phyloP scores from a whole-genome alignment of 2,113 vertebrate species.

The Calyptommatus sinebrachiatus region DNA sequence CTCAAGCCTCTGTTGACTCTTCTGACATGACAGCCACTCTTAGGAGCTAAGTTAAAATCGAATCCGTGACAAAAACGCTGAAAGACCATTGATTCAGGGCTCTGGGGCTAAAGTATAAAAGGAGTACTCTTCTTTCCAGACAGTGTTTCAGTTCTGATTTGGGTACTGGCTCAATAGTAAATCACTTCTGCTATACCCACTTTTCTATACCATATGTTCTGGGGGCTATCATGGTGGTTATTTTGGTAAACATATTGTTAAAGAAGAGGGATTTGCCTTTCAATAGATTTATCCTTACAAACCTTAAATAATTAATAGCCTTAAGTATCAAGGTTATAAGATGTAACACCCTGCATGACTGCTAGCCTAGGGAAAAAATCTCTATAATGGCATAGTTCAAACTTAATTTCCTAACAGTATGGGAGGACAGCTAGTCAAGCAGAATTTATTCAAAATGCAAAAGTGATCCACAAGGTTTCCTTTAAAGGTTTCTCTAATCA shows the following conservation, averaged over 20 bases:
- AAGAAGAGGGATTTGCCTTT: constrained; percentile 19
- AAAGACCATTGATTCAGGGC: no score
- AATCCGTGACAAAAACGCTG: no score
- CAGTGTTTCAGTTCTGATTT: no score
- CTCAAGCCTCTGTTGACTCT: no score
- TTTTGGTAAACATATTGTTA: constrained; percentile 21
- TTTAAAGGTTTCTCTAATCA: constrained; percentile 36
- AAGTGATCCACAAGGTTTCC: constrained; percentile 44
- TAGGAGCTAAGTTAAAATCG: no score
- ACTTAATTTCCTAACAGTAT: constrained; percentile 24
- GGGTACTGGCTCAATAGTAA: no score
- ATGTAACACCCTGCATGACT: background rate
- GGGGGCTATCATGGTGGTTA: background rate
- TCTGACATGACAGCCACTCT: no score
- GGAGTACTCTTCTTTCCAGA: no score
- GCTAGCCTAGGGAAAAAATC: constrained; percentile 18
- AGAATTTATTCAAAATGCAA: constrained; percentile 46
- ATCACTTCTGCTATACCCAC: no score
- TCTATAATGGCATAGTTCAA: background rate
- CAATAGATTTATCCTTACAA: background rate
- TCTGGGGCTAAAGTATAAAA: no score
- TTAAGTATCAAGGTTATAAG: background rate
- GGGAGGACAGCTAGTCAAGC: background rate
- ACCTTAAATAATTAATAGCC: rapidly evolving
- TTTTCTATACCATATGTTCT: no score